Conservation (phyloP, 2,113 vertebrate genomes). For the Trachemys scripta region DNA sequence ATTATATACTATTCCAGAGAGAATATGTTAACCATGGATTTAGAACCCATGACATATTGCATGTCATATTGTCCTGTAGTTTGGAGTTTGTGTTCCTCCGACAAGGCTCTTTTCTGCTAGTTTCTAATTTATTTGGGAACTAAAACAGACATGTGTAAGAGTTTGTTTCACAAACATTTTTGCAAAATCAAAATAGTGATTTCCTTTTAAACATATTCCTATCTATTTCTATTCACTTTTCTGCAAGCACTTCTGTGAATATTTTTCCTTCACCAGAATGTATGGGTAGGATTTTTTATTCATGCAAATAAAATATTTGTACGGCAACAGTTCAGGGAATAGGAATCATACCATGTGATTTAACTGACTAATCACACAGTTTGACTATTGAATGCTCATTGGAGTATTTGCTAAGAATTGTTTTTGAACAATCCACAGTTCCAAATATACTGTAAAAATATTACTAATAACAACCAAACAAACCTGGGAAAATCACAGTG, state of each 20-base stretch:
- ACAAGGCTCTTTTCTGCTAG: constrained; percentile 13
- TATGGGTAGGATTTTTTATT: background rate
- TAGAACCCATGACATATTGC: background rate
- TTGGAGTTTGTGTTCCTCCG: background rate
- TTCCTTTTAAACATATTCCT: background rate
- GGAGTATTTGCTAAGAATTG: background rate
- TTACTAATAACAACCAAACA: background rate
- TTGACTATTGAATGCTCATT: background rate
- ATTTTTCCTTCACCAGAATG: background rate
- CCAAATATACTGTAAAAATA: background rate
- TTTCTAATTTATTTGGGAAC: background rate
- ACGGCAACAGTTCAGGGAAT: background rate
- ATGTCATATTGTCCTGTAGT: background rate
- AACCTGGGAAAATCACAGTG: background rate
- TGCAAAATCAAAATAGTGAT: background rate
- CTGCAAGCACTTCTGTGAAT: background rate
- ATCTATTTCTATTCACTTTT: background rate
- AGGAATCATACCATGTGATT: background rate
- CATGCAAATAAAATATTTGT: background rate
- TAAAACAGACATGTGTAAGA: background rate
- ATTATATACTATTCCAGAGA: background rate
- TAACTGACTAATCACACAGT: background rate
- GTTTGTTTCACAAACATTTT: background rate
- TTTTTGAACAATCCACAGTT: background rate
- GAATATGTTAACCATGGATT: background rate